Evolutionary conservation across 2,888 invertebrate genomes (phyloP), one percentile per base, ranked within the genome.

Genomic region (Pseudococcus longispinus): DNA sequence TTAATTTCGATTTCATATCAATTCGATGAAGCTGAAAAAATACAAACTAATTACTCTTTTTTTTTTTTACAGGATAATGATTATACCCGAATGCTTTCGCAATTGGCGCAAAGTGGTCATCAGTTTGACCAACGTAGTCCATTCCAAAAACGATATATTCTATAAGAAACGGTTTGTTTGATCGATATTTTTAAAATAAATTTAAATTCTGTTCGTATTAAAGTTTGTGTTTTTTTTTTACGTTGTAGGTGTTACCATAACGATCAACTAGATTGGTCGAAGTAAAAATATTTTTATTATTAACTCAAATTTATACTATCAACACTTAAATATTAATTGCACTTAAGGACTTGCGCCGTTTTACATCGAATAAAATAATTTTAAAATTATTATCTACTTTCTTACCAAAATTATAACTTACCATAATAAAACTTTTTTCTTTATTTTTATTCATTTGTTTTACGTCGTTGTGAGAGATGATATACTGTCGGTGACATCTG

Each of bases 401-500:
- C 77, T 80, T 80, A 42, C 18, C 29, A 42, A 60, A 77, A 42
- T 80, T 80, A 80, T 80, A 80, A 80, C 42, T 80, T 80, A 80
- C 77, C 77, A 42, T 11, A 80, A 42, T 42, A 80, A 80, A 42
- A 70, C 3, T 37, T 74, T 74, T 74, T 74, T 74, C 74, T 74
- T 74, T 70, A 29, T 70, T 29, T 29, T 70, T 70, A 26, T 5
- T 44, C 29, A 83, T 51, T 82, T 82, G 15, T 42, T 23, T 26
- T 85, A 60, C 37, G 65, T 42, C 11, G 86, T 86, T 6, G 46
- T 86, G 1, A 86, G 51, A 6, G 86, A 86, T 13, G 77, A 77
- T 46, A 86, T 86, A 32, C 86, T 80, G 15, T 37, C n/a, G 77
- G 86, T 80, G n/a, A 86, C 86, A 46, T 86, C 77, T 0, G 86